Evolutionary conservation across 2,888 invertebrate species (phyloP).

Genomic region (Ichneumoninae sp.): DNA sequence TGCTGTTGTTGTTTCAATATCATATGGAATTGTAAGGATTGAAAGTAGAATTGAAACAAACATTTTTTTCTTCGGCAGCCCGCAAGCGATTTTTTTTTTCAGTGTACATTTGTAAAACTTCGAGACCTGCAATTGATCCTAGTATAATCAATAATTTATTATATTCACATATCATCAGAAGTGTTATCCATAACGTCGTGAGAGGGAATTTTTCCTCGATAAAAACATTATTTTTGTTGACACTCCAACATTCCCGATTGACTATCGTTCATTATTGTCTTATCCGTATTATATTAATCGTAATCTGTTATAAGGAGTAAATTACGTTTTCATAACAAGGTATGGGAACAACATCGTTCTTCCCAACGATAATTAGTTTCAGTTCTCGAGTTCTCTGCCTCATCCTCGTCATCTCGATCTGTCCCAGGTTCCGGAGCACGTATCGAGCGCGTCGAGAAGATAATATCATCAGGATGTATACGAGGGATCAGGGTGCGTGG

Average conservation of each 20-base stretch:
- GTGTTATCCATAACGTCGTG: neutral
- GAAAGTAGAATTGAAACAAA: too few relatives aligned
- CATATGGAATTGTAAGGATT: too few relatives aligned
- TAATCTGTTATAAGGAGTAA: neutral
- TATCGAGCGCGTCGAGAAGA: slow-evolving; percentile 15
- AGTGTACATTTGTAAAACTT: too few relatives aligned
- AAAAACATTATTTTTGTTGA: neutral
- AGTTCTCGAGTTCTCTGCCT: slow-evolving; percentile 2
- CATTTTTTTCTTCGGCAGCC: too few relatives aligned
- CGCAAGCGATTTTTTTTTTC: too few relatives aligned
- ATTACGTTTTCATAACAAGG: neutral
- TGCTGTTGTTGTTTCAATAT: too few relatives aligned
- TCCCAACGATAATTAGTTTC: slow-evolving; percentile 30
- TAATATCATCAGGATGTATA: slow-evolving; percentile 33
- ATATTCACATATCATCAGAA: neutral
- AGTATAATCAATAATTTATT: too few relatives aligned
- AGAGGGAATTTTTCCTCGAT: neutral
- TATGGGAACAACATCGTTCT: neutral
- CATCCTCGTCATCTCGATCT: neutral
- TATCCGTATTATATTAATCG: neutral
- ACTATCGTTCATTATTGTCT: too few relatives aligned
- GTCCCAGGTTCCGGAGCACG: slow-evolving; percentile 3
- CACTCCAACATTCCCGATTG: neutral
- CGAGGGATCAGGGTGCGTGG: slow-evolving; percentile 3
- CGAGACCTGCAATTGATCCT: too few relatives aligned